Conservation (phyloP, 2,888 invertebrate species). For the Acleris laterana region DNA sequence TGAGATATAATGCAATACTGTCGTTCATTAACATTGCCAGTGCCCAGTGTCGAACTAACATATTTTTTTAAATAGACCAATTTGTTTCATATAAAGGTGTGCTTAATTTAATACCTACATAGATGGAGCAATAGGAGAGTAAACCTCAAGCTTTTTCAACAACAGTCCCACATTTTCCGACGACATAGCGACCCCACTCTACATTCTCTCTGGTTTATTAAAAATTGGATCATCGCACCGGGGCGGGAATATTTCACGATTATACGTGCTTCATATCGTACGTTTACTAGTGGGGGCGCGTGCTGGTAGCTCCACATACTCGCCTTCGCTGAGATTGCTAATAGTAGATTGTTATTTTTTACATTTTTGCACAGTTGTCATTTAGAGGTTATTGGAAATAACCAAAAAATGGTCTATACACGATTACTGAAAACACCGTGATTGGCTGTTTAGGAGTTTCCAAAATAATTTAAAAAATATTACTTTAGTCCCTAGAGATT, state of each 20-base stretch:
- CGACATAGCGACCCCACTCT: slow-evolving; percentile 16
- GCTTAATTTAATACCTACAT: neutral
- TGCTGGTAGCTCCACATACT: slow-evolving; percentile 9
- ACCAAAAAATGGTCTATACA: too few species aligned
- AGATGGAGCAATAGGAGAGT: too few species aligned
- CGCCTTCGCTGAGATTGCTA: neutral
- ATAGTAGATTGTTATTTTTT: too few species aligned
- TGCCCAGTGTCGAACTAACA: too few species aligned
- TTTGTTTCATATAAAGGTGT: neutral
- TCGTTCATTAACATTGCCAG: too few species aligned
- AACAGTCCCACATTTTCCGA: slow-evolving; percentile 14
- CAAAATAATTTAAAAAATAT: too few species aligned
- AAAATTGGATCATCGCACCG: slow-evolving; percentile 69
- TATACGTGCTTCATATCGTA: slow-evolving; percentile 34
- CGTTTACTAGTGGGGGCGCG: slow-evolving; percentile 16
- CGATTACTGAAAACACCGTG: too few species aligned
- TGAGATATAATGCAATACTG: too few species aligned
- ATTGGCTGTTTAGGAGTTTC: too few species aligned
- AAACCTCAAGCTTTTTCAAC: neutral
- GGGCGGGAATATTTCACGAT: slow-evolving; percentile 37
- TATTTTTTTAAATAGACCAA: neutral
- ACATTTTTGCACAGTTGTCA: fast-evolving
- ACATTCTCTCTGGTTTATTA: slow-evolving; percentile 63
- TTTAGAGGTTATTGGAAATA: too few species aligned
- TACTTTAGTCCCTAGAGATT: too few species aligned